Conservation (phyloP, 2,888 invertebrate genomes). For the Volucella inanis region DNA sequence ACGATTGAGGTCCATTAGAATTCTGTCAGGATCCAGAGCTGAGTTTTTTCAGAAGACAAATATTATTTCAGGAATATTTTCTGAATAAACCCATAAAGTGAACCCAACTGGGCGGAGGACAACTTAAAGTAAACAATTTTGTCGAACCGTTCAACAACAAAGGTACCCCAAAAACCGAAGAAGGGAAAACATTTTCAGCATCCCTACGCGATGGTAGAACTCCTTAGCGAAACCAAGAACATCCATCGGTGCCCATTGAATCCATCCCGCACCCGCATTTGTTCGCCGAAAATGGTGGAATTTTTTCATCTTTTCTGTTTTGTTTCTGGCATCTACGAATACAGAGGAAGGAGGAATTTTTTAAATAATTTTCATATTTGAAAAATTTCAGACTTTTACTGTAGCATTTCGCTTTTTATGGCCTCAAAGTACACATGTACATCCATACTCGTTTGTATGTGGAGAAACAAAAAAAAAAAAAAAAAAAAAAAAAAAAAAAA, state of each 20-base stretch:
- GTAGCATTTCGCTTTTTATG: constrained; percentile 44
- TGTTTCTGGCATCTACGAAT: constrained; percentile 43
- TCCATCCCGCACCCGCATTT: constrained; percentile 18
- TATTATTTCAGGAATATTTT: too few species aligned
- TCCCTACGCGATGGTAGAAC: constrained; percentile 56
- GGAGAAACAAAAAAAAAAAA: background rate
- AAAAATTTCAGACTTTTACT: constrained; percentile 53
- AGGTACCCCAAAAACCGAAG: too few species aligned
- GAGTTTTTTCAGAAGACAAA: too few species aligned
- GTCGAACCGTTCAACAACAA: too few species aligned
- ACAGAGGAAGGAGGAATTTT: constrained; percentile 37
- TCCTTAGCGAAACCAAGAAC: constrained; percentile 9
- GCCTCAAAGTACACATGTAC: background rate
- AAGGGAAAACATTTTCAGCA: constrained; percentile 22
- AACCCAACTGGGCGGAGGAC: too few species aligned
- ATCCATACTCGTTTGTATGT: background rate
- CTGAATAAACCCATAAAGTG: too few species aligned
- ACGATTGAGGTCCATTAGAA: too few species aligned
- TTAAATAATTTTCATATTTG: constrained; percentile 65
- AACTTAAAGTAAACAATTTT: too few species aligned
- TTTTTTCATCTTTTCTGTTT: constrained; percentile 62
- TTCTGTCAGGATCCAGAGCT: too few species aligned
- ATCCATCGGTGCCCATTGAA: constrained; percentile 22
- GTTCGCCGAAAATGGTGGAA: constrained; percentile 32
- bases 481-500: constrained; percentile 3